Evolutionary conservation across 2,113 vertebrate genomes (phyloP).

Genomic region (Sus scrofa): T2T-Sscrofa CM000819.6:47445001-47445500

Average conservation of each 20-base stretch:
- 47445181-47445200: background rate
- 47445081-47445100: too few species aligned
- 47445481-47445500: too few species aligned
- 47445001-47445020: background rate
- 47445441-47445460: rapidly evolving
- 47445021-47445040: background rate
- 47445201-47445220: background rate
- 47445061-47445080: background rate
- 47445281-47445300: background rate
- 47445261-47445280: background rate
- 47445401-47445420: background rate
- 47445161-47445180: background rate
- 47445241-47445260: background rate
- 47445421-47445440: background rate
- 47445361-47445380: background rate
- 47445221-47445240: background rate
- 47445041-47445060: background rate
- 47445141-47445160: background rate
- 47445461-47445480: background rate
- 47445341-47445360: background rate
- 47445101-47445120: background rate
- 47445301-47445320: background rate
- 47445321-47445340: background rate
- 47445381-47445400: background rate
- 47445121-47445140: background rate